phyloP scores from a whole-genome alignment of 1,140 invertebrate genomes.

The Pseudomyrmex concolor region DNA sequence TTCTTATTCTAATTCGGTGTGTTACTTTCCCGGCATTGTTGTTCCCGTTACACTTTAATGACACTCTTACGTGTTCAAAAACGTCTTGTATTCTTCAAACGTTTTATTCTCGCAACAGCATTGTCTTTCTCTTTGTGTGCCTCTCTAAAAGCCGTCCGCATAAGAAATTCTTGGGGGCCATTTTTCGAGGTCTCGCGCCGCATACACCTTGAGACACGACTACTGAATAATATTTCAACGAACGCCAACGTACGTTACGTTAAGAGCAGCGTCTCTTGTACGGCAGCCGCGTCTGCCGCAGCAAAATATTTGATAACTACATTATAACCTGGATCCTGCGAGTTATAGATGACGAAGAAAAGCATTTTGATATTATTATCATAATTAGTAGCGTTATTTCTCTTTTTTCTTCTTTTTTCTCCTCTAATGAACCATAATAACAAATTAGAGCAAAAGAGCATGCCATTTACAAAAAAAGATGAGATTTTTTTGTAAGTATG shows the following conservation, averaged over 20 bases:
- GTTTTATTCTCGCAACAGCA: slow-evolving; percentile 23
- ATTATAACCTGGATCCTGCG: slow-evolving; percentile 42
- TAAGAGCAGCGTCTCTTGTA: slow-evolving; percentile 73
- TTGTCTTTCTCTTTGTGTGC: slow-evolving; percentile 30
- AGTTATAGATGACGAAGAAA: not conserved
- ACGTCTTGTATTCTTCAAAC: slow-evolving; percentile 43
- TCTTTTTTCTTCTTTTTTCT: too few relatives aligned
- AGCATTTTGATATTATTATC: slow-evolving; percentile 27
- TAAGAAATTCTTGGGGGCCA: slow-evolving; percentile 58
- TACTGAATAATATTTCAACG: slow-evolving; percentile 64
- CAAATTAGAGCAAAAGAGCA: not conserved
- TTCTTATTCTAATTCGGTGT: slow-evolving; percentile 3
- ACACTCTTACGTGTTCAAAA: slow-evolving; percentile 41
- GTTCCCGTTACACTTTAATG: slow-evolving; percentile 40
- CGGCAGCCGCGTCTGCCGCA: slow-evolving; percentile 43
- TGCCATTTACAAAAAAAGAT: too few relatives aligned
- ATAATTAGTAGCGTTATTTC: slow-evolving; percentile 16
- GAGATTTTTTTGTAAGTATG: too few relatives aligned
- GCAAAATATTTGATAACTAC: slow-evolving; percentile 58
- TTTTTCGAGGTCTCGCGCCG: slow-evolving; percentile 48
- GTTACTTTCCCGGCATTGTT: slow-evolving; percentile 12
- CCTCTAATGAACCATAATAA: too few relatives aligned
- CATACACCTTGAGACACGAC: slow-evolving; percentile 46
- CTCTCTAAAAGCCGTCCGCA: slow-evolving; percentile 59
- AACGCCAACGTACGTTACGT: slow-evolving; percentile 67